Conservation (phyloP, 2,888 invertebrate species). For the Latheticus oryzae region DNA sequence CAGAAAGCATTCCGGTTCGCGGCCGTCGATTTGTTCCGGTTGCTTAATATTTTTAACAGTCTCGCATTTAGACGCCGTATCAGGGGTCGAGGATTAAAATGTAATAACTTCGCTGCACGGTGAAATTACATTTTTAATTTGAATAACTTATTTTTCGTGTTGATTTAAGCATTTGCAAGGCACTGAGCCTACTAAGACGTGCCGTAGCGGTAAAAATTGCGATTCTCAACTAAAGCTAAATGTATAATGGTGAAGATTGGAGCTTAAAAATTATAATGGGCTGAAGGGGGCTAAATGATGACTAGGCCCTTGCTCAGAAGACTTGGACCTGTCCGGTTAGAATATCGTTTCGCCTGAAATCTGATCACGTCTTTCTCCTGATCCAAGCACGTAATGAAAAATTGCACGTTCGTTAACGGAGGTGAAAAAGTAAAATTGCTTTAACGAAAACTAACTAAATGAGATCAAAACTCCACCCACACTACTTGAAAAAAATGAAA, state of each 20-base stretch:
- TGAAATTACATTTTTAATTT: constrained; percentile 78
- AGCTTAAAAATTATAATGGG: constrained; percentile 80
- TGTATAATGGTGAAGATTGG: constrained; percentile 79
- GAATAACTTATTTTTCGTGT: constrained; percentile 79
- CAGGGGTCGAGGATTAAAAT: constrained; percentile 66
- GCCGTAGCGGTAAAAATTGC: constrained; percentile 78
- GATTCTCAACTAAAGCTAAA: constrained; percentile 78
- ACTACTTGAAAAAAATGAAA: no score
- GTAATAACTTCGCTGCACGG: constrained; percentile 66
- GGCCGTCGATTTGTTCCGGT: constrained; percentile 64
- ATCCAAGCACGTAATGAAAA: constrained; percentile 79
- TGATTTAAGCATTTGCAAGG: constrained; percentile 74
- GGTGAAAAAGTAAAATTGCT: constrained; percentile 50
- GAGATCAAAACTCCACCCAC: no score
- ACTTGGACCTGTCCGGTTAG: constrained; percentile 45
- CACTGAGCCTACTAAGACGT: constrained; percentile 72
- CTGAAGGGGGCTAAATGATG: constrained; percentile 65
- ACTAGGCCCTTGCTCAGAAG: constrained; percentile 59
- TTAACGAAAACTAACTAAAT: constrained; percentile 56
- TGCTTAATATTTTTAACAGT: constrained; percentile 66
- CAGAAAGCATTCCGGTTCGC: constrained; percentile 58
- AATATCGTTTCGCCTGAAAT: constrained; percentile 62
- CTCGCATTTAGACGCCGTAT: constrained; percentile 63
- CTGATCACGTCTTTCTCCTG: constrained; percentile 68
- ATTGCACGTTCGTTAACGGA: constrained; percentile 66